Percentiles rank a stretch among this genome's conserved stretches.
Evolutionary conservation across 2,888 invertebrate genomes (phyloP).

Genomic region (Thecophora atra): DNA sequence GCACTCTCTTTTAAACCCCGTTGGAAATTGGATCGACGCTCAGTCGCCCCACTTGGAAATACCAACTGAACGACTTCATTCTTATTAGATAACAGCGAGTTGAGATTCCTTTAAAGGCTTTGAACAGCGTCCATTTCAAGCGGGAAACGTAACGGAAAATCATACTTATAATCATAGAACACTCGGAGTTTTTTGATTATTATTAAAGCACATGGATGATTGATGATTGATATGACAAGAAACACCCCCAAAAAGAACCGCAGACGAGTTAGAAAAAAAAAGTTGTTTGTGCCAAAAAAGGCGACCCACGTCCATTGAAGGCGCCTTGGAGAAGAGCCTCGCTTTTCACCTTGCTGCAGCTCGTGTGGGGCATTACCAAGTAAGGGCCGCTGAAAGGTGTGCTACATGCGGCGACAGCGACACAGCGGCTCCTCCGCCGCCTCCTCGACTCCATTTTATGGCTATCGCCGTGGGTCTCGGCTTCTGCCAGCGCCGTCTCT

Average conservation of each 20-base stretch:
- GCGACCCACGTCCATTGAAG: background rate
- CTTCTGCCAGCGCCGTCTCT: slow-evolving; percentile 4
- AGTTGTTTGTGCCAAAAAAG: background rate
- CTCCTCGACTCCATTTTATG: background rate
- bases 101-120: no score
- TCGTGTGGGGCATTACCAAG: slow-evolving; percentile 10
- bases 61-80: no score
- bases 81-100: no score
- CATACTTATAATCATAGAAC: no score
- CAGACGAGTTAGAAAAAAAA: slow-evolving; percentile 1
- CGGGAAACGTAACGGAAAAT: no score
- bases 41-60: background rate
- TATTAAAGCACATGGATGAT: no score
- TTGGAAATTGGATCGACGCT: no score
- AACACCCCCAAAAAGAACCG: background rate
- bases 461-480: background rate
- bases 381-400: slow-evolving; percentile 4
- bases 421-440: background rate
- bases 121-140: no score
- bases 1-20: no score
- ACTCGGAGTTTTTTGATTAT: no score
- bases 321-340: background rate
- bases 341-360: background rate
- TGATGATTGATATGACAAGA: no score
- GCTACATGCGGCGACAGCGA: background rate